Base-by-base conservation (phyloP, 2,888 invertebrate species). In the Conomelus anceps region DNA sequence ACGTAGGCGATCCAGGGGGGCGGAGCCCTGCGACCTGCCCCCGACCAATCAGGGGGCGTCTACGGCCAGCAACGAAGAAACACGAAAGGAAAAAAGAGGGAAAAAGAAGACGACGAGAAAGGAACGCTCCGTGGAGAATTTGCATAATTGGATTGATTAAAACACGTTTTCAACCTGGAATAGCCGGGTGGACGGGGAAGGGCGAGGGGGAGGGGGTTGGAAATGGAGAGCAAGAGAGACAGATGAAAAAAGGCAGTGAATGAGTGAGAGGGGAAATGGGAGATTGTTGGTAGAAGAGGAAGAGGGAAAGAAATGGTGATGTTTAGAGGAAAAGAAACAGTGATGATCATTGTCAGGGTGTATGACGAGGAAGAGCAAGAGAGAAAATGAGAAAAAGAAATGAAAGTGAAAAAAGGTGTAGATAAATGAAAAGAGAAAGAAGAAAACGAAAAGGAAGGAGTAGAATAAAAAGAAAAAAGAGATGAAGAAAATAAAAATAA, bases 61-160 rank as follows among this genome's bases (percentile, higher is more conserved):
- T 63, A n/a, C 7, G 7, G 11, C 7, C 41, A 20, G 11, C 4
- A 11, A 26, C 4, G 26, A 26, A 26, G 26, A 26, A 26, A 26
- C 4, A 26, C 3, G 63, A 63, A 63, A 63, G 63, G 7, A n/a
- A 63, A 63, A 63, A 13, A 63, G 63, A 63, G 63, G 63, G n/a
- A 63, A 63, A 63, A 63, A 63, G 63, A 63, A 20, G 6, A n/a
- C 13, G 11, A 34, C 34, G n/a, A 63, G 63, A n/a, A n/a, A 63
- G 63, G 63, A 63, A 63, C 63, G 63, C 63, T 63, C n/a, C n/a
- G 13, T 63, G 63, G 63, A 22, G 29, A 26, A 86, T 86, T 86
- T 86, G 86, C 86, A 86, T 86, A 86, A 86, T 86, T 86, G 86
- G 86, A 86, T 86, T 86, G 86, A 86, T 86, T 86, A 86, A 86